phyloP scores from a whole-genome alignment of 2,888 invertebrate genomes.

The Chrysina gloriosa region DNA sequence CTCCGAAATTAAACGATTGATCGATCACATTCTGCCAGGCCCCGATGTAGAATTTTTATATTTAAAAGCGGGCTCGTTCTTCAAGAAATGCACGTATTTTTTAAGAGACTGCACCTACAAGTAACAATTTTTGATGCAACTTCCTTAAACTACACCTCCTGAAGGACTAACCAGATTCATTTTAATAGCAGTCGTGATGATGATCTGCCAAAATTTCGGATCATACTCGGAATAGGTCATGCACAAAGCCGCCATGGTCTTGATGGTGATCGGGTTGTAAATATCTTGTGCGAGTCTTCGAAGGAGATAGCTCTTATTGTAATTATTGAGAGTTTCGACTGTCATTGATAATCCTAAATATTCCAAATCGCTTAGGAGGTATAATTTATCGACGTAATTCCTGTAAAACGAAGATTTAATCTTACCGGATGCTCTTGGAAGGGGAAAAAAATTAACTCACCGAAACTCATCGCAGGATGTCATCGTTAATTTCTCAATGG shows the following conservation, averaged over 20 bases:
- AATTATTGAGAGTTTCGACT: conserved; percentile 51
- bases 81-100: conserved; percentile 55
- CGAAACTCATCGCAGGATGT: conserved; percentile 51
- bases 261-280: conserved; percentile 49
- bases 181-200: conserved; percentile 49
- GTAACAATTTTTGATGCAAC: not conserved
- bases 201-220: conserved; percentile 48
- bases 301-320: conserved; percentile 55
- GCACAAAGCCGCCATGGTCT: conserved; percentile 57
- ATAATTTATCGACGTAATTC: conserved; percentile 55
- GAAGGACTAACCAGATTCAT: conserved; percentile 56
- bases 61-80: conserved; percentile 46
- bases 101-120: conserved; percentile 55
- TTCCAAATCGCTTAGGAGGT: conserved; percentile 55
- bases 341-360: conserved; percentile 54
- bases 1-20: conserved; percentile 49
- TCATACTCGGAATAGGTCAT: conserved; percentile 55
- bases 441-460: conserved; percentile 48
- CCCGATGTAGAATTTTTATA: conserved; percentile 55
- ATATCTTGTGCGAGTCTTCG: conserved; percentile 53
- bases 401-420: conserved; percentile 51
- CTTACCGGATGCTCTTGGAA: not conserved
- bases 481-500: conserved; percentile 50
- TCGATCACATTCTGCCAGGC: conserved; percentile 58
- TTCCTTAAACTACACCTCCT: not conserved